A percentile compares a stretch with the other conserved stretches of the same genome.
phyloP scores from a whole-genome alignment of 2,888 invertebrate species.

The Drosophila hamatofila region DNA sequence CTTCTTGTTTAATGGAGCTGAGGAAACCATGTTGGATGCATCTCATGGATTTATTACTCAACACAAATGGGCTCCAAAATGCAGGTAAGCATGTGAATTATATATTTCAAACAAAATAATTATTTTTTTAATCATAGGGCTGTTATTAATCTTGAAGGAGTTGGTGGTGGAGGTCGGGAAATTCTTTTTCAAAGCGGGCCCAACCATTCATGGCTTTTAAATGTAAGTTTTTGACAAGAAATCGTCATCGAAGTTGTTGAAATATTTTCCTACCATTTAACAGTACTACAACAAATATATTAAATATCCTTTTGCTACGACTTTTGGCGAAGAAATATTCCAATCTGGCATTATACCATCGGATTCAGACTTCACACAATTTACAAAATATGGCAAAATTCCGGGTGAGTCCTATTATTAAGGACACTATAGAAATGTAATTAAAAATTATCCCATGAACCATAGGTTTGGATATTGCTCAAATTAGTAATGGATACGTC shows the following conservation, averaged over 20 bases:
- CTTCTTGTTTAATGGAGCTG: constrained; percentile 89
- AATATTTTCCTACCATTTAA: background rate
- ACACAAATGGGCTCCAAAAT: constrained; percentile 92
- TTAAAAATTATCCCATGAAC: background rate
- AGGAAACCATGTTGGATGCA: constrained; percentile 88
- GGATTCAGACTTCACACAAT: constrained; percentile 89
- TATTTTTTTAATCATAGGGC: constrained; percentile 84
- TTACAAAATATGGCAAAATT: constrained; percentile 87
- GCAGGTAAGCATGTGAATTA: constrained; percentile 80
- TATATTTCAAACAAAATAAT: background rate
- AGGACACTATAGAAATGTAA: too few relatives aligned
- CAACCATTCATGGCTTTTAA: constrained; percentile 88
- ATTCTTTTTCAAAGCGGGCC: constrained; percentile 95
- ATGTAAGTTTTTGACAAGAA: constrained; percentile 77
- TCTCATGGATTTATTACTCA: constrained; percentile 89
- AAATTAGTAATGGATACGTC: constrained; percentile 90
- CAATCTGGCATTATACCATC: constrained; percentile 88
- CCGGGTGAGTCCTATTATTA: constrained; percentile 75
- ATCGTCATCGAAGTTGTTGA: background rate
- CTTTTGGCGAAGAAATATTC: constrained; percentile 86
- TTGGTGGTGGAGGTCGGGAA: constrained; percentile 95
- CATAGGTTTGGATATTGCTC: constrained; percentile 90
- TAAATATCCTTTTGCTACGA: constrained; percentile 87
- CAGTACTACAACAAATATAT: constrained; percentile 86
- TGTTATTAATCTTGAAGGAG: constrained; percentile 95